Percentiles rank a stretch among this genome's conserved stretches.
Evolutionary conservation across 2,113 vertebrate genomes (phyloP).

Genomic region (cattle (Bos taurus)): DNA sequence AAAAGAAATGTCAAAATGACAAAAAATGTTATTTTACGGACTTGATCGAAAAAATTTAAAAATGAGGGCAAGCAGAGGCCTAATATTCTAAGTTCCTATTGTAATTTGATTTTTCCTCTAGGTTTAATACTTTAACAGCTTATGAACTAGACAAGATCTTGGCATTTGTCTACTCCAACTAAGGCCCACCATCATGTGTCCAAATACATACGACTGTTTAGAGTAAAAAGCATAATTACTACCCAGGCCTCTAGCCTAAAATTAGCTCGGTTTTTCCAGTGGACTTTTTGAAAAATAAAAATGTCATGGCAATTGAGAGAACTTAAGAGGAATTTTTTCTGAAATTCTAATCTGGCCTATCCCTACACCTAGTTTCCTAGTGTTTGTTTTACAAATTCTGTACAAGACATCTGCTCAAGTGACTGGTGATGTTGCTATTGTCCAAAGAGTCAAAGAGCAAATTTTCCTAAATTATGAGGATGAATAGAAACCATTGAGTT

Average conservation of each 20-base stretch:
- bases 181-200: not conserved
- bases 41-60: not conserved
- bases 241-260: not conserved
- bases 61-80: not conserved
- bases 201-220: not conserved
- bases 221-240: not conserved
- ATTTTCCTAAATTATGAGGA: not conserved
- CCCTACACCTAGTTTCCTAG: not conserved
- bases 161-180: not conserved
- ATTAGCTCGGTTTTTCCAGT: not conserved
- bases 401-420: not conserved
- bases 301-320: not conserved
- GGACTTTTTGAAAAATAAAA: constrained; percentile 24
- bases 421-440: not conserved
- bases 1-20: not conserved
- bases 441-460: not conserved
- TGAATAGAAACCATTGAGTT: not conserved
- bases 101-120: not conserved
- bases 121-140: not conserved
- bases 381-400: not conserved
- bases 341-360: not conserved
- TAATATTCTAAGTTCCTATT: not conserved
- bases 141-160: not conserved
- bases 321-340: not conserved
- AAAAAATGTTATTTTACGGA: not conserved